These are phyloP conservation scores for Rhinoraja longicauda DNA, from an alignment of 2,797 vertebrate species.

Conservation along the genomic window DNA sequence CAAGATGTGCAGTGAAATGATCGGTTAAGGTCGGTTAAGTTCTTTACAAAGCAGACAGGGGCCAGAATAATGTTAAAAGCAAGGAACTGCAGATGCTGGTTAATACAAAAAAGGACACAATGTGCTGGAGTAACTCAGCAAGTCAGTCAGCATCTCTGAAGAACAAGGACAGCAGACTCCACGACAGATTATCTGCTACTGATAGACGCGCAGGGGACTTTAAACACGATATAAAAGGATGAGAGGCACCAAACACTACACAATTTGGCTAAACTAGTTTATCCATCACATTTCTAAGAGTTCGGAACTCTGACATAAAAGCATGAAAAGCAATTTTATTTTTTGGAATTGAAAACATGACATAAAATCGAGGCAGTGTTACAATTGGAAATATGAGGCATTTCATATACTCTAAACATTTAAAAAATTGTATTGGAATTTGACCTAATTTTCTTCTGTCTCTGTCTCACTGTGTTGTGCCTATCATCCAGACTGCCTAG, in stretches of 20 bases:
- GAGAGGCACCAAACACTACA: background rate
- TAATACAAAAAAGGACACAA: no score
- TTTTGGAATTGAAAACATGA: background rate
- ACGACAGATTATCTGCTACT: background rate
- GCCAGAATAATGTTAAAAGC: no score
- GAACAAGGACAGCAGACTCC: background rate
- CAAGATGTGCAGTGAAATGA: no score
- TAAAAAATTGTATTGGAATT: background rate
- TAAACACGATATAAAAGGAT: background rate
- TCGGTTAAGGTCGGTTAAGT: background rate
- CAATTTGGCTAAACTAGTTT: background rate
- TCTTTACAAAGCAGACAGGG: no score
- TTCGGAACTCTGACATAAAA: background rate
- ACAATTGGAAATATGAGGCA: background rate
- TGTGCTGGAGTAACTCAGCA: no score
- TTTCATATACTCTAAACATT: background rate
- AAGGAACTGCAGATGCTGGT: no score
- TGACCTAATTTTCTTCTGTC: background rate
- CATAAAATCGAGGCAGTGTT: background rate
- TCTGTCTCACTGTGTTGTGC: no score
- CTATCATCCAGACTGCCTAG: constrained; percentile 17
- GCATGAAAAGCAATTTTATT: background rate
- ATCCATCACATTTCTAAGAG: background rate
- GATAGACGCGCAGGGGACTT: background rate
- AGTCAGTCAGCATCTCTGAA: no score